Base-by-base conservation (phyloP, 2,797 vertebrate genomes). In the Protosalanx chinensis region DNA sequence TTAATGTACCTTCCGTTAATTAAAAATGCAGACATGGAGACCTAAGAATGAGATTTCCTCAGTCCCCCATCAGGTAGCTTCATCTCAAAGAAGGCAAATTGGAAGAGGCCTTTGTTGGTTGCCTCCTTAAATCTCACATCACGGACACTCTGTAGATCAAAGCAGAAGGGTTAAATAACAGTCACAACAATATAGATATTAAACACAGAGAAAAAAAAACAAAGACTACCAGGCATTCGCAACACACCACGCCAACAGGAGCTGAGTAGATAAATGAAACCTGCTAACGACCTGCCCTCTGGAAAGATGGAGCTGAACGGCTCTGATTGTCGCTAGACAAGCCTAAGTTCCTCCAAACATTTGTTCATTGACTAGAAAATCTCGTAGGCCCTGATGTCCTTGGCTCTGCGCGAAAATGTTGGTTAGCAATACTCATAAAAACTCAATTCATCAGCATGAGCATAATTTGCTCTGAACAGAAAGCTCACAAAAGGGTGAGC, bases 401-500 rank as follows among this genome's bases (percentile, higher is more conserved):
- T 95, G 96, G 95, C 95, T 94, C 93, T 83, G 90, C 88, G 88
- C 89, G 91, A 94, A 84, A 95, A 95, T 94, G 91, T 95, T 94
- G 95, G 94, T 97, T 96, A 96, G 94, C 94, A 93, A 91, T 92
- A 93, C 96, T 96, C 96, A 95, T 98, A 97, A 98, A 98, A 98
- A 95, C 95, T 95, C 96, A 95, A 98, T 98, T 98, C 96, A 98
- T 98, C 96, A 98, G 95, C 94, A 94, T 94, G 93, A 96, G 95
- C 94, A 95, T 97, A 95, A 97, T 98, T 98, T 97, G 95, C 95
- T 96, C 95, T 93, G 93, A 97, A 97, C 94, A 95, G 95, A 95
- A 96, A 96, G 95, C 94, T 95, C 96, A 97, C 96, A 97, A 97
- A 98, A 98, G 96, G 96, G 96, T 93, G 96, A 96, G 97, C 96